Base-by-base conservation (phyloP, 2,797 vertebrate genomes). In the Centropyge bicolor region DNA sequence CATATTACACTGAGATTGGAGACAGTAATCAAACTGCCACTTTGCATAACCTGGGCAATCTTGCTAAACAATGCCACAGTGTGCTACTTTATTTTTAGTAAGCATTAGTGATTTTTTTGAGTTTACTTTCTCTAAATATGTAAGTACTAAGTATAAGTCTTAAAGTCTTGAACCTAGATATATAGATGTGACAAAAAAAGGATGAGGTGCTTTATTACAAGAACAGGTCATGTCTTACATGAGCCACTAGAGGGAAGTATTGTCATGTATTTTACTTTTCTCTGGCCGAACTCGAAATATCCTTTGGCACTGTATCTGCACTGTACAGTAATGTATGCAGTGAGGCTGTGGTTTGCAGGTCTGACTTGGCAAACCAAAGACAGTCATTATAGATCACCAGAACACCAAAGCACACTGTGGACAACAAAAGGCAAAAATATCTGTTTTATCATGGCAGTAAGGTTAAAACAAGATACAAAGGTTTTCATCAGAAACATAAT, bases 241-340 rank as follows among this genome's bases (percentile, higher is more conserved):
- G 0, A 36, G 56, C 19, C 79, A 78, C 63, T 3, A 86, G 84
- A 74, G 27, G 56, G 3, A 62, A 74, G n/a, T 45, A 24, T 71
- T 73, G 20, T 38, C 6, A 10, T 71, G 17, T n/a, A 24, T 36
- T 64, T 24, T 6, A 13, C 10, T 43, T 56, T 24, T n/a, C 4
- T 48, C 0, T 55, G 35, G 3, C 19, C 9, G 24, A 19, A 1
- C 2, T 31, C 24, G 11, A 62, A 5, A 13, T 38, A 8, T 17
- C 46, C n/a, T n/a, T n/a, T n/a, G n/a, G n/a, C n/a, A n/a, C n/a
- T n/a, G n/a, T n/a, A n/a, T n/a, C n/a, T n/a, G n/a, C n/a, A n/a
- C n/a, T n/a, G n/a, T n/a, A n/a, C n/a, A n/a, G n/a, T n/a, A n/a
- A n/a, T n/a, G n/a, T n/a, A n/a, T n/a, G 27, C 40, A 11, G 17